These are phyloP conservation scores for Xylota sylvarum DNA, from an alignment of 2,888 invertebrate genomes.

Conservation along the genomic window DNA sequence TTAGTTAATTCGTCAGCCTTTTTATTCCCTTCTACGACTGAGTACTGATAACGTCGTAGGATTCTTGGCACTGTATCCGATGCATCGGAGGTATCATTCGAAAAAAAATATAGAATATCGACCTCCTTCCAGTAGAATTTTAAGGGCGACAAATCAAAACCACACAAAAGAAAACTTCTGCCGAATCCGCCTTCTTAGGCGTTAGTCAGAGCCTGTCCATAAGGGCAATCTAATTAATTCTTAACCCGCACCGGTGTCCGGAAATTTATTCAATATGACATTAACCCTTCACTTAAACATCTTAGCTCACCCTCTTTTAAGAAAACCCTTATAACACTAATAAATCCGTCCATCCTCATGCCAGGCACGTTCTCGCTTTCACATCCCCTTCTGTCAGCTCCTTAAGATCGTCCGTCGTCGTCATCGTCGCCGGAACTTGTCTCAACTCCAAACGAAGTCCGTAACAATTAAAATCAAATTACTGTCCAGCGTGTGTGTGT, in stretches of 20 bases:
- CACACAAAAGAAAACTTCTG: neutral
- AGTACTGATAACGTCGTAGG: too few species aligned
- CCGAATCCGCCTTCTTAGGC: neutral
- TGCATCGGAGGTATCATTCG: too few species aligned
- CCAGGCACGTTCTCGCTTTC: conserved; percentile 56
- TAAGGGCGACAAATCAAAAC: neutral
- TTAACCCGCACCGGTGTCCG: neutral
- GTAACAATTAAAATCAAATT: conserved; percentile 76
- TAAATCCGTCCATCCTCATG: conserved; percentile 61
- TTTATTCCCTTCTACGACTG: too few species aligned
- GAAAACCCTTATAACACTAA: conserved; percentile 36
- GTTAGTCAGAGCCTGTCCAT: conserved; percentile 14
- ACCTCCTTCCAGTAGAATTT: too few species aligned
- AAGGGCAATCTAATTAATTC: conserved; percentile 48
- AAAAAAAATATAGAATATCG: too few species aligned
- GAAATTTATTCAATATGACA: conserved; percentile 56
- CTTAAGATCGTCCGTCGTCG: conserved; percentile 16
- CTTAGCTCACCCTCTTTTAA: neutral
- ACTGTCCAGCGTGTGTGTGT: conserved; percentile 63
- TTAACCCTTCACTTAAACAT: conserved; percentile 42
- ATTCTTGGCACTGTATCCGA: too few species aligned
- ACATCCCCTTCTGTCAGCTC: conserved; percentile 6
- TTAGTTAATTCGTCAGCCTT: too few species aligned
- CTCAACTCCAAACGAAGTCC: conserved; percentile 45
- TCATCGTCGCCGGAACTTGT: neutral